Conservation (phyloP, 2,888 invertebrate genomes). For the Tinea pellionella region DNA sequence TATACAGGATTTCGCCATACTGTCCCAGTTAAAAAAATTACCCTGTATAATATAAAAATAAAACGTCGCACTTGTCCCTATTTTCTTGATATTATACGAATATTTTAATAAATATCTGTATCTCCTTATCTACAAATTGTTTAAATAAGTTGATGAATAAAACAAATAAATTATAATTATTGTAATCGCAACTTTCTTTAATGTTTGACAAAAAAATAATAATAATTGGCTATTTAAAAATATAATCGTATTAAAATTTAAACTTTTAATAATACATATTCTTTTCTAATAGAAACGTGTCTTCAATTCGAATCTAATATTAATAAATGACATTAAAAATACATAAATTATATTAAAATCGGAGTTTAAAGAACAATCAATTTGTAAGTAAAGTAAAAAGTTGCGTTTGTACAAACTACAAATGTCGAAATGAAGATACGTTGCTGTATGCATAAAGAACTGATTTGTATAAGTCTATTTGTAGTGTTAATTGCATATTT, state of each 20-base stretch:
- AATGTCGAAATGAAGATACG: not conserved
- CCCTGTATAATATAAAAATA: too few species aligned
- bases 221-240: not conserved
- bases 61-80: too few species aligned
- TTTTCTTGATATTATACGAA: too few species aligned
- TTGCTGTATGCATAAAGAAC: constrained; percentile 6
- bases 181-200: not conserved
- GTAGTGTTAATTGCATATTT: not conserved
- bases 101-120: too few species aligned
- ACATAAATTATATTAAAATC: too few species aligned
- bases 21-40: too few species aligned
- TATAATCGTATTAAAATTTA: not conserved
- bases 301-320: constrained; percentile 1
- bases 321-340: too few species aligned
- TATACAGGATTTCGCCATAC: too few species aligned
- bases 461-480: not conserved
- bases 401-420: not conserved
- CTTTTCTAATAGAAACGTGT: not conserved
- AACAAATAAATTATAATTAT: not conserved
- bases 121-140: too few species aligned
- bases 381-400: too few species aligned
- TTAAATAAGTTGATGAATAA: not conserved
- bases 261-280: not conserved
- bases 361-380: too few species aligned
- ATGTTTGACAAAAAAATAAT: not conserved